Conservation (phyloP, 2,797 vertebrate species). For the Mus caroli region DNA sequence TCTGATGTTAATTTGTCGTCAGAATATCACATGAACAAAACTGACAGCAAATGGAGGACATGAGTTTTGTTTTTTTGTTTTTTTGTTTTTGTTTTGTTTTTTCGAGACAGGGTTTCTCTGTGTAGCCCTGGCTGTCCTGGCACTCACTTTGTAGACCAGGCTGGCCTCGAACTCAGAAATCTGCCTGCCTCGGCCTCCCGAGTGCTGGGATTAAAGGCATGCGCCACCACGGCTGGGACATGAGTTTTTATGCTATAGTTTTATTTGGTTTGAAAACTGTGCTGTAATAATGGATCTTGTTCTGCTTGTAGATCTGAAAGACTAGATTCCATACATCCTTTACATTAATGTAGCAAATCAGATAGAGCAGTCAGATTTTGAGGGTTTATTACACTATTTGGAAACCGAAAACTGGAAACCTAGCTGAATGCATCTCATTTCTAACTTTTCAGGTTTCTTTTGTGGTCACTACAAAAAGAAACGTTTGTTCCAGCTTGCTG, state of each 20-base stretch:
- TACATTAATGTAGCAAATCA: neutral
- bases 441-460: neutral
- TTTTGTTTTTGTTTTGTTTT: too few relatives aligned
- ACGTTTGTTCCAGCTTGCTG: constrained; percentile 39
- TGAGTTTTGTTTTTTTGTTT: too few relatives aligned
- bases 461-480: neutral
- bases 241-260: neutral
- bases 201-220: too few relatives aligned
- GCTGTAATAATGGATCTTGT: neutral
- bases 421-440: constrained; percentile 28
- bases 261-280: constrained; percentile 52
- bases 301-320: constrained; percentile 13
- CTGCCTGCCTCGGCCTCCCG: too few relatives aligned
- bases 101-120: too few relatives aligned
- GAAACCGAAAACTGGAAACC: neutral
- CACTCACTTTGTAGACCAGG: too few relatives aligned
- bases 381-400: neutral
- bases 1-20: neutral
- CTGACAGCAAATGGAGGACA: neutral
- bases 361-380: neutral
- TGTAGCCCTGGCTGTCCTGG: too few relatives aligned
- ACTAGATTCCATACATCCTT: neutral
- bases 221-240: too few relatives aligned
- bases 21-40: constrained; percentile 40
- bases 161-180: too few relatives aligned